A percentile compares a stretch with the other conserved stretches of the same genome.
Conservation (phyloP, 2,797 vertebrate species). For the Streptopelia turtur region DNA sequence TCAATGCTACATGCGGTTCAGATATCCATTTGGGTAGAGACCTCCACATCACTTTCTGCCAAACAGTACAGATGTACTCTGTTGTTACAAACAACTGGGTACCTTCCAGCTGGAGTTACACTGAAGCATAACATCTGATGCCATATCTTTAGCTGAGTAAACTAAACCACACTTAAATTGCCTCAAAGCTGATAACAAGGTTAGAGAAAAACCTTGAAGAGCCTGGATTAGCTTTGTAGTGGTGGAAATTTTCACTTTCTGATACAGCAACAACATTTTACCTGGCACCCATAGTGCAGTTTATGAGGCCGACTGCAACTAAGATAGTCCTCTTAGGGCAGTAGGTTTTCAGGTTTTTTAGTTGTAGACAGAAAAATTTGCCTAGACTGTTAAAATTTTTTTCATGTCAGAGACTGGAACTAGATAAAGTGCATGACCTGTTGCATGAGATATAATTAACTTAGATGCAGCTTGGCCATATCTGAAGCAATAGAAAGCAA, state of each 20-base stretch:
- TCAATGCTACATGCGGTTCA: background rate
- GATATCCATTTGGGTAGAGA: background rate
- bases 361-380: background rate
- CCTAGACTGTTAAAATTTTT: conserved; percentile 21
- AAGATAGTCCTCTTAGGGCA: background rate
- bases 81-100: background rate
- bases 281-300: background rate
- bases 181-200: background rate
- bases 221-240: background rate
- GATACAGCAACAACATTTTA: background rate
- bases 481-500: conserved; percentile 83
- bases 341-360: background rate
- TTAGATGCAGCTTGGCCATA: conserved; percentile 71
- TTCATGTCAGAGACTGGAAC: background rate
- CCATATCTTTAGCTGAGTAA: background rate
- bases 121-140: background rate
- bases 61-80: background rate
- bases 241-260: background rate
- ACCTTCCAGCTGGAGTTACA: background rate
- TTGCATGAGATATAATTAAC: conserved; percentile 82
- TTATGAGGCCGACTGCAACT: background rate
- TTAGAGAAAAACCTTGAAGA: background rate
- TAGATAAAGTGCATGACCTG: conserved; percentile 74
- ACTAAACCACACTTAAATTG: background rate
- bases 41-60: background rate